Base-by-base conservation (phyloP, 1,140 invertebrate species). In the Eueides isabella region DNA sequence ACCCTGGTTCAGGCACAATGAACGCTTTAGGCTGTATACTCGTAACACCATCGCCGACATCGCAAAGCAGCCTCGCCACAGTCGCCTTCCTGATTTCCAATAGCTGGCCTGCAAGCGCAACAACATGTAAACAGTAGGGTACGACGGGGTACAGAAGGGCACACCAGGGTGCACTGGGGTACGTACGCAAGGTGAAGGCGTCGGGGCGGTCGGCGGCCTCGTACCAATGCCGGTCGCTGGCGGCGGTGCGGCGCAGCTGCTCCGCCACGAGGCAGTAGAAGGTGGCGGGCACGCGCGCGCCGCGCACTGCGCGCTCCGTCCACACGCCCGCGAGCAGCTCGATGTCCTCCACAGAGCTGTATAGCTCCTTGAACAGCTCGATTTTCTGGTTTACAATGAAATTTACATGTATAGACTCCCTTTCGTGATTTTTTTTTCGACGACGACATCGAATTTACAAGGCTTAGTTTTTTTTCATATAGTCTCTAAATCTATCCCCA, bases 61-160 rank as follows among this genome's bases (percentile, higher is more conserved):
- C 97, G 86, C 98, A 99, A 29, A 99, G 90, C 5, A 99, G 89
- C 72, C 97, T 94, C 0, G 98, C 96, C 74, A 99, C 95, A 62
- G 95, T 97, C 0, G 95, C 93, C 85, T 98, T 98, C 16, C 97
- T 94, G 75, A 99, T 96, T 93, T 98, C 97, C 44, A 94, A 93
- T 6, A 99, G 88, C 96, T 99, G 98, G 82, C 96, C 97, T 97
- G 61, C 61, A 61, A 61, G 11, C n/a, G 28, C 28, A 61, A 0
- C 1, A 61, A 4, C 61, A 29, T 14, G 5, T 26, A 19, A 9
- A 61, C 19, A 5, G 7, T 23, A 14, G 23, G n/a, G 19, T 23
- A 61, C 26, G 23, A 5, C 12, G 19, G 11, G 5, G 11, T 29
- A 61, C 61, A 61, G 2, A 11, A 28, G 0, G 5, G 16, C 9